phyloP scores from a whole-genome alignment of 2,797 vertebrate genomes.

The Cuniculus paca region DNA sequence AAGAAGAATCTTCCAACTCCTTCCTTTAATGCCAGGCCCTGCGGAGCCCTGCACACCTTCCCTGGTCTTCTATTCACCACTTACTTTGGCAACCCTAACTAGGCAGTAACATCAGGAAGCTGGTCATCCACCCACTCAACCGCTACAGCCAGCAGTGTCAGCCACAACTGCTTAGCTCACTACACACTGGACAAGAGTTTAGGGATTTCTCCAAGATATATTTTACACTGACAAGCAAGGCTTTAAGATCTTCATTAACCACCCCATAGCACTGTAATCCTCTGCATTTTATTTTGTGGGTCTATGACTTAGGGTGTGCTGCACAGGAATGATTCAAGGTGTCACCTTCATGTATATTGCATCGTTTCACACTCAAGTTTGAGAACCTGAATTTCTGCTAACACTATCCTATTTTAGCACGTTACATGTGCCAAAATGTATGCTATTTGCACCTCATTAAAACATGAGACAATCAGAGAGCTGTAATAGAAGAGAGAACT shows the following conservation, averaged over 20 bases:
- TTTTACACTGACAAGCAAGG: not conserved
- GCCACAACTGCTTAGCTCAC: not conserved
- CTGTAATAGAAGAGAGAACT: not conserved
- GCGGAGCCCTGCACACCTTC: not conserved
- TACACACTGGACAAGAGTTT: not conserved
- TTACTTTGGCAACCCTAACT: not conserved
- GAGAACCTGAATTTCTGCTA: slow-evolving; percentile 31
- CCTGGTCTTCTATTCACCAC: not conserved
- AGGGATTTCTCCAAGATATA: not conserved
- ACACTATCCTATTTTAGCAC: slow-evolving; percentile 61
- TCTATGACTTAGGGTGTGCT: not conserved
- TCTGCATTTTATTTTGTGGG: not conserved
- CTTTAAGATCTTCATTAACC: not conserved
- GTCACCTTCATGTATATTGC: slow-evolving; percentile 43
- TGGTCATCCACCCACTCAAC: not conserved
- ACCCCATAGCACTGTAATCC: not conserved
- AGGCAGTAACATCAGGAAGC: not conserved
- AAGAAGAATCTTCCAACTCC: not conserved
- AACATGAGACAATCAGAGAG: slow-evolving; percentile 45
- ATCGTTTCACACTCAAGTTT: slow-evolving; percentile 74
- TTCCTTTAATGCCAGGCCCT: not conserved
- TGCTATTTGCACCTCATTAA: slow-evolving; percentile 63
- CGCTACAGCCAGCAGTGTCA: not conserved
- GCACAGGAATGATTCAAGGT: not conserved
- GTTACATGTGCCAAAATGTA: slow-evolving; percentile 39